phyloP scores from a whole-genome alignment of 2,113 vertebrate species.

The Entomyzon cyanotis region DNA sequence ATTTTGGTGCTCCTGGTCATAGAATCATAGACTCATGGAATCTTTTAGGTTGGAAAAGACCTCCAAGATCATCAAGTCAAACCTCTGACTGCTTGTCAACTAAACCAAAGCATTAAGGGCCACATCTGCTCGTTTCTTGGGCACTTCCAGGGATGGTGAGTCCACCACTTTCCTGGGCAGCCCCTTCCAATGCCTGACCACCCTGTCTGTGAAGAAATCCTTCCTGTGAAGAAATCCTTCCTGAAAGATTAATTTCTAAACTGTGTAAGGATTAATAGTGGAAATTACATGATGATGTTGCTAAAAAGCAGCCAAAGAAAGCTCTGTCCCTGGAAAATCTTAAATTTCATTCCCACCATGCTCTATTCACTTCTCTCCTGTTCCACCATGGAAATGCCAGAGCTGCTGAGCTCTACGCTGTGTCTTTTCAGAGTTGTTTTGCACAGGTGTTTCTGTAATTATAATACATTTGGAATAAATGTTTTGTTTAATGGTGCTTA shows the following conservation, averaged over 20 bases:
- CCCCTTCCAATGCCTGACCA: neutral
- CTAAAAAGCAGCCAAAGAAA: neutral
- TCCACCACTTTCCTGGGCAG: neutral
- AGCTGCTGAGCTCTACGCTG: neutral
- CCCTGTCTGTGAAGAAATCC: neutral
- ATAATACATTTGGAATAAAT: neutral
- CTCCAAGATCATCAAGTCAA: neutral
- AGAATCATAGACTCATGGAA: neutral
- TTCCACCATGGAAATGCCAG: neutral
- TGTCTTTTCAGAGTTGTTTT: neutral
- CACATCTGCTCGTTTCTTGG: neutral
- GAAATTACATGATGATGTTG: neutral
- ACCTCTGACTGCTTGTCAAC: neutral
- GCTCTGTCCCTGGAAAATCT: neutral
- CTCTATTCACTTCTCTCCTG: neutral
- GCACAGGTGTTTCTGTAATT: constrained; percentile 2
- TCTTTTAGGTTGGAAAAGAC: neutral
- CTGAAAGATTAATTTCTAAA: neutral
- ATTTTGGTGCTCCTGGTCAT: neutral
- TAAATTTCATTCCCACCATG: neutral
- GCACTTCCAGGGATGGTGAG: neutral
- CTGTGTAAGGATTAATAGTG: neutral
- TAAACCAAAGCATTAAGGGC: neutral
- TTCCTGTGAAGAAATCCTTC: neutral
- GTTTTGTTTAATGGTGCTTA: neutral